Evolutionary conservation across 2,113 vertebrate genomes (phyloP).

Genomic region (Hippopotamus amphibius): DNA sequence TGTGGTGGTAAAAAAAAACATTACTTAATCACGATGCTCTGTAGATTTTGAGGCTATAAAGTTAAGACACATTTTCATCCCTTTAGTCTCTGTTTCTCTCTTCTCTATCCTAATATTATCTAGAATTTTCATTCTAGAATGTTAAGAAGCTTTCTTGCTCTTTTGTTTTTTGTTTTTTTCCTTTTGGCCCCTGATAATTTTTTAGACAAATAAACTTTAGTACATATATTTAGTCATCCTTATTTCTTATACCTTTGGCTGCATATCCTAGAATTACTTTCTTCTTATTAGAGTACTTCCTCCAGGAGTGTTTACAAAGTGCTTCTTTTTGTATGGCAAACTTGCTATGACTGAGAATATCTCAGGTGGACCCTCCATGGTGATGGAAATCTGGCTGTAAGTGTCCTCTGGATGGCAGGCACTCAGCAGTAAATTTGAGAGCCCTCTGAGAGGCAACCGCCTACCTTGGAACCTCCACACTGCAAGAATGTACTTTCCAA

Average conservation of each 20-base stretch:
- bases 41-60: not conserved
- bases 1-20: not conserved
- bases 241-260: not conserved
- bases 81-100: not conserved
- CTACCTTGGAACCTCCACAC: not conserved
- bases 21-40: not conserved
- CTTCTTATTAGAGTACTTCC: not conserved
- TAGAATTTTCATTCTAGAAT: constrained; percentile 14
- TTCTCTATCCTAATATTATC: not conserved
- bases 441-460: rapidly evolving
- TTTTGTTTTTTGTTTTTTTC: not conserved
- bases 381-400: not conserved
- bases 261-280: not conserved
- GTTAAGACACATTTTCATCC: not conserved
- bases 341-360: not conserved
- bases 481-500: not conserved
- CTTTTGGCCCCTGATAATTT: not conserved
- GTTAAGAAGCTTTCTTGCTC: not conserved
- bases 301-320: not conserved
- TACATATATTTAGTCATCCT: constrained; percentile 11
- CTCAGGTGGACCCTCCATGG: not conserved
- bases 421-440: not conserved
- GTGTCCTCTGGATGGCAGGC: not conserved
- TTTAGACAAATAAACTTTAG: not conserved
- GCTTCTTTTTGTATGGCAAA: not conserved